Base-by-base conservation (phyloP, 2,888 invertebrate genomes). In the Amblyjoppa proteus region DNA sequence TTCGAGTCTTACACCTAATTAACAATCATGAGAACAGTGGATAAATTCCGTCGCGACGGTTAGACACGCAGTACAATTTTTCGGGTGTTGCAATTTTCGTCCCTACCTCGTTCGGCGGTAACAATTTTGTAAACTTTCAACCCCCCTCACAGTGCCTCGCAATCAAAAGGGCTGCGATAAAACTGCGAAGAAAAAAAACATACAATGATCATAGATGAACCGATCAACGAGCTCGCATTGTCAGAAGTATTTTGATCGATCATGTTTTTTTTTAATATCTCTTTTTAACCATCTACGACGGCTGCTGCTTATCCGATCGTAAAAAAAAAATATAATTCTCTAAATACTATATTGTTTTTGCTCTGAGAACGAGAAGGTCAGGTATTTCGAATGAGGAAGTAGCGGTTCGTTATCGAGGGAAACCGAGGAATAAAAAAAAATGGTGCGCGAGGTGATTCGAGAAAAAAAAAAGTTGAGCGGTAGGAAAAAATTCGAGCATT, bases 1-100 rank as follows among this genome's bases (percentile, higher is more conserved):
- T 68, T 64, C 73, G 71, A 82, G 73, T 53, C 76, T 85, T 85
- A 82, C 41, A 76, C 51, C 68, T 73, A 83, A 83, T 83, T 34
- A 79, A 81, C 79, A 71, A 71, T 31, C 31, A 64, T 64, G 31
- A 25, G 58, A 81, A 77, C 31, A 20, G 25, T 38, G 38, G 28
- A 31, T 45, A 28, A 34, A 56, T 9, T 56, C 7, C 56, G 56
- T 9, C 56, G 56, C 25, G 25, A 56, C 11, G n/a, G 25, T 56
- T 25, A 25, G 2, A 56, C 56, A 25, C 9, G 25, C 11, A 56
- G 56, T 25, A 56, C 25, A 56, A 49, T 25, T 25, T 25, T 56
- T n/a, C 11, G 41, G 20, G 25, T 56, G 25, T 56, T 56, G 3
- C 25, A 56, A 56, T 25, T 25, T 9, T 9, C 25, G 11, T 7